A percentile compares a stretch with the other conserved stretches of the same genome.
Evolutionary conservation across 2,113 vertebrate genomes (phyloP).

Genomic region (Anser brachyrhynchus): DNA sequence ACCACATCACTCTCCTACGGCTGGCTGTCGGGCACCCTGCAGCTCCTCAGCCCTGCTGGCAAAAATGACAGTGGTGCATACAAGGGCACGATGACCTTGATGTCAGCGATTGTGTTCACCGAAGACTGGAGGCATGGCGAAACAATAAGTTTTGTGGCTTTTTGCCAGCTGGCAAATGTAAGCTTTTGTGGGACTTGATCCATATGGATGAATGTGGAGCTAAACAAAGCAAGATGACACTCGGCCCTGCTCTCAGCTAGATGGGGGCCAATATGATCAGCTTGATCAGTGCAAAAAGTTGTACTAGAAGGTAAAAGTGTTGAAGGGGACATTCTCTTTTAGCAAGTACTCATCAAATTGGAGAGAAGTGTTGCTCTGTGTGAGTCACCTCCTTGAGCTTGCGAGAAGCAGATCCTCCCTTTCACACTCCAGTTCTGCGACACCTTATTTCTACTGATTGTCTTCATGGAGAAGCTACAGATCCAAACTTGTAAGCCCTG

Average conservation of each 20-base stretch:
- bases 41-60: background rate
- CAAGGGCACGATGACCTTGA: background rate
- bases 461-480: background rate
- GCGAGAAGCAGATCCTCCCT: background rate
- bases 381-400: background rate
- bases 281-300: background rate
- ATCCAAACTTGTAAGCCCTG: background rate
- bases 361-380: background rate
- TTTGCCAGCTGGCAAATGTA: conserved; percentile 10
- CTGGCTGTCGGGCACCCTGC: background rate
- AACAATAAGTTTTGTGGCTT: background rate
- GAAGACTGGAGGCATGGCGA: background rate
- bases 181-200: background rate
- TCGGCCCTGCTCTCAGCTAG: background rate
- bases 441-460: background rate
- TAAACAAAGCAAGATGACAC: background rate
- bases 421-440: rapidly evolving
- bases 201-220: background rate
- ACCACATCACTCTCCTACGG: background rate
- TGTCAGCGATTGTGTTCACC: background rate
- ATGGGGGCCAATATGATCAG: background rate
- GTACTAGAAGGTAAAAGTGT: background rate
- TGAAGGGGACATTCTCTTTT: background rate
- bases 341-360: background rate
- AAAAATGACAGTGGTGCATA: background rate